Conservation (phyloP, 2,888 invertebrate species). For the Dorcus hopei region DNA sequence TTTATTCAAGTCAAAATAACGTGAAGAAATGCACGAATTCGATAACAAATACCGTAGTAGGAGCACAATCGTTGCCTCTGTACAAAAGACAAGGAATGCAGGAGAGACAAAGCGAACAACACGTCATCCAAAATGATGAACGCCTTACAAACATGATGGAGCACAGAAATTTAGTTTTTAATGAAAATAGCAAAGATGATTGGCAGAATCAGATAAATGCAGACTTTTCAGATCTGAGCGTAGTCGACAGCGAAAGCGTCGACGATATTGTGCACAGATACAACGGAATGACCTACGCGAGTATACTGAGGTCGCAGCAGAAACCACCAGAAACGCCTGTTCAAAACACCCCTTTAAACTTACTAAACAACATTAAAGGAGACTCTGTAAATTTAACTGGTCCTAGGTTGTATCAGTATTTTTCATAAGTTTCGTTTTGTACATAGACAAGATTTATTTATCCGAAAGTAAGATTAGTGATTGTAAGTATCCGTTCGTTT, state of each 20-base stretch:
- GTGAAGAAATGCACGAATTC: not conserved
- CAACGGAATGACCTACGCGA: slow-evolving; percentile 43
- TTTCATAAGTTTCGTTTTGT: slow-evolving; percentile 45
- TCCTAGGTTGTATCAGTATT: slow-evolving; percentile 57
- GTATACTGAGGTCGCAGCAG: slow-evolving; percentile 19
- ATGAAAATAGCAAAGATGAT: slow-evolving; percentile 16
- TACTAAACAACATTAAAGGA: slow-evolving; percentile 42
- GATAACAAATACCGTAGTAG: slow-evolving; percentile 4
- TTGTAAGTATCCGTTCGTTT: no score
- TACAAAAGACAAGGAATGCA: slow-evolving; percentile 48
- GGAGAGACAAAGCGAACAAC: not conserved
- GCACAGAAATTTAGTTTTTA: not conserved
- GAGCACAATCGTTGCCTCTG: slow-evolving; percentile 49
- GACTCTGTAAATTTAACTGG: slow-evolving; percentile 40
- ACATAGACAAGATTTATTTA: not conserved
- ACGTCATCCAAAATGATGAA: not conserved
- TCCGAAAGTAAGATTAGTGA: no score
- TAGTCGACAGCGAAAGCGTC: slow-evolving; percentile 31
- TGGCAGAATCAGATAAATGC: slow-evolving; percentile 42
- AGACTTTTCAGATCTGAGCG: slow-evolving; percentile 41
- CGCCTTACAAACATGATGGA: not conserved
- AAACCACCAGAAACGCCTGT: slow-evolving; percentile 22
- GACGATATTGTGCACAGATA: slow-evolving; percentile 36
- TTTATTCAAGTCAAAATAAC: slow-evolving; percentile 9
- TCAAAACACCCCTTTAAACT: slow-evolving; percentile 49